A percentile compares a stretch with the other conserved stretches of the same genome.
Evolutionary conservation across 1,140 invertebrate genomes (phyloP).

Genomic region (Hylaeus volcanicus): DNA sequence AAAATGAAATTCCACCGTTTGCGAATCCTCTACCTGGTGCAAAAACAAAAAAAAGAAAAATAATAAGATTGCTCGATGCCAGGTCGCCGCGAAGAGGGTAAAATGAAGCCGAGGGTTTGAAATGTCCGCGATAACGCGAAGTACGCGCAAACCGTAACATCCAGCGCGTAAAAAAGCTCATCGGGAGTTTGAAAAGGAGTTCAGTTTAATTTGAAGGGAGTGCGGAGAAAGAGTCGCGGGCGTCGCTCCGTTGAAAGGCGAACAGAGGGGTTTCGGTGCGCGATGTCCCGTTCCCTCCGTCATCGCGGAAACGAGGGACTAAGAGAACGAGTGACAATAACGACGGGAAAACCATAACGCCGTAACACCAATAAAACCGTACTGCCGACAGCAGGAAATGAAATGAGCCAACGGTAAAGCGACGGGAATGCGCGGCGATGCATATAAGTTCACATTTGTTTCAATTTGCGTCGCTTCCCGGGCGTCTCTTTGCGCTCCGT

Average conservation of each 20-base stretch:
- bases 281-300: neutral
- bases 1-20: too few species aligned
- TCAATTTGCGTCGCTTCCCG: conserved; percentile 71
- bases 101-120: neutral
- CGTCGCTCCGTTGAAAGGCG: neutral
- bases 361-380: conserved; percentile 74
- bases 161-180: conserved; percentile 22
- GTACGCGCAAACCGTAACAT: neutral
- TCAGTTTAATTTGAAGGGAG: conserved; percentile 21
- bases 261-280: neutral
- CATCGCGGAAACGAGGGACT: conserved; percentile 9
- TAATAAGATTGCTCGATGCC: neutral
- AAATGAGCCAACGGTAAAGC: conserved; percentile 77
- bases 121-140: neutral
- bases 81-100: neutral
- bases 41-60: neutral
- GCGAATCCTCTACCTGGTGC: too few species aligned
- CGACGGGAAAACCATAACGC: conserved; percentile 68
- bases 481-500: conserved; percentile 42
- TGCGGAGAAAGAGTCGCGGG: too few species aligned
- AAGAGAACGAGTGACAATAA: conserved; percentile 69
- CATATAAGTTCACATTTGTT: conserved; percentile 78
- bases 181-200: neutral
- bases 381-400: conserved; percentile 64
- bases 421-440: conserved; percentile 68